Percentiles rank a stretch among this genome's conserved stretches.
These are phyloP conservation scores for Limenitis arthemis DNA, from an alignment of 2,888 invertebrate species.

Conservation along the genomic window DNA sequence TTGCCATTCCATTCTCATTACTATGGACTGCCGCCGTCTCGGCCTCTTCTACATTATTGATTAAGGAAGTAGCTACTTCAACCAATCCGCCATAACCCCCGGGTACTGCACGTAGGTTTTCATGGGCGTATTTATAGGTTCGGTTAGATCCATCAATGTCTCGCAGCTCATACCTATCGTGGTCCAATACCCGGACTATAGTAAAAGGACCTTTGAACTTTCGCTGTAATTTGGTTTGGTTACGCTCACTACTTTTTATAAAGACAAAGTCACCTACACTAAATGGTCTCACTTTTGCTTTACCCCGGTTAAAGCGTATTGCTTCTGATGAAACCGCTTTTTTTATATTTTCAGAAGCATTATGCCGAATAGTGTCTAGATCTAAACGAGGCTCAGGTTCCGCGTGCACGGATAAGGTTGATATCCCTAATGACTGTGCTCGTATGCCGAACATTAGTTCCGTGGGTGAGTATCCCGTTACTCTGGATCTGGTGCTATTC, in stretches of 20 bases:
- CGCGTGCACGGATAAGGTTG: neutral
- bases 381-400: neutral
- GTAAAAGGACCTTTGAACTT: slow-evolving; percentile 21
- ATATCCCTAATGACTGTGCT: neutral
- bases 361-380: neutral
- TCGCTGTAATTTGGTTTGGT: slow-evolving; percentile 22
- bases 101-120: slow-evolving; percentile 22
- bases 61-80: too few relatives aligned
- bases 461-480: slow-evolving; percentile 22
- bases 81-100: too few relatives aligned
- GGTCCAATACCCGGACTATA: slow-evolving; percentile 9
- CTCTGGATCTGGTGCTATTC: slow-evolving; percentile 22
- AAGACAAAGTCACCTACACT: slow-evolving; percentile 24
- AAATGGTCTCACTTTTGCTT: slow-evolving; percentile 17
- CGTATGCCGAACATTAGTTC: slow-evolving; percentile 17
- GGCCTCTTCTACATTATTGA: too few relatives aligned
- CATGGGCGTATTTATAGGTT: slow-evolving; percentile 21
- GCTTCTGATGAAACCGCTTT: slow-evolving; percentile 2
- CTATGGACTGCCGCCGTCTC: too few relatives aligned
- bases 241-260: slow-evolving; percentile 22
- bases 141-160: slow-evolving; percentile 14
- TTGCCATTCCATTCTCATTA: too few relatives aligned
- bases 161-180: slow-evolving; percentile 20
- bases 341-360: slow-evolving; percentile 4
- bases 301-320: slow-evolving; percentile 10